Percentiles rank a stretch among this genome's conserved stretches.
Conservation (phyloP, 2,797 vertebrate species). For the Aulostomus chinensis region DNA sequence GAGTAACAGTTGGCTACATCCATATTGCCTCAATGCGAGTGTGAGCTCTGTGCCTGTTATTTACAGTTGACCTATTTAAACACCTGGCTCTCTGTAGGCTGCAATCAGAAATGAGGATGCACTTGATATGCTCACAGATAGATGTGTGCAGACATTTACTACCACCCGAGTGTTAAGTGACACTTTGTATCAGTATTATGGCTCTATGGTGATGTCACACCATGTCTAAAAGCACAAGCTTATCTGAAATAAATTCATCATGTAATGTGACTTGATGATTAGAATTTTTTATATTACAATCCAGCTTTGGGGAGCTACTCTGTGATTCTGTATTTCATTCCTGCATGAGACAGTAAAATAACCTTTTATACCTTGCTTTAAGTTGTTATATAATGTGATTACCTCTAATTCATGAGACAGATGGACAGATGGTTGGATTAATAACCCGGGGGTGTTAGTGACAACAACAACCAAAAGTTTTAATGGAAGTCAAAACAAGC, state of each 20-base stretch:
- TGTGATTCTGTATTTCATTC: background rate
- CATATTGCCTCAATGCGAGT: constrained; percentile 21
- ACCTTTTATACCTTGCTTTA: constrained; percentile 3
- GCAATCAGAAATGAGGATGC: constrained; percentile 30
- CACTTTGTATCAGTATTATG: constrained; percentile 43
- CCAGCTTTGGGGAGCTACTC: background rate
- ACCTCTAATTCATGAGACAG: constrained; percentile 32
- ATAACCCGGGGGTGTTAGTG: constrained; percentile 15
- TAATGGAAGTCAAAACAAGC: constrained; percentile 48
- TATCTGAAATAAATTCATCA: constrained; percentile 7
- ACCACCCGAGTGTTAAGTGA: constrained; percentile 10
- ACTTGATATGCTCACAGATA: constrained; percentile 7
- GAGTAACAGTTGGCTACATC: constrained; percentile 4
- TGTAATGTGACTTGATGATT: constrained; percentile 6
- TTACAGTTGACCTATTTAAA: constrained; percentile 72
- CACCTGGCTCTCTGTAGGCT: constrained; percentile 46
- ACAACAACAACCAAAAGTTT: constrained; percentile 29
- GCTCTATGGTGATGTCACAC: constrained; percentile 8
- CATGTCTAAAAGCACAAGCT: constrained; percentile 1
- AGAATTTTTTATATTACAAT: too few relatives aligned
- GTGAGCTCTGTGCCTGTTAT: constrained; percentile 36
- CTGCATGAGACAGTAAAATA: background rate
- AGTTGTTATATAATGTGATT: constrained; percentile 31
- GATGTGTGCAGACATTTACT: constrained; percentile 21
- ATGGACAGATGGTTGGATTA: constrained; percentile 44